Conservation (phyloP, 2,113 vertebrate genomes). For the Psittacara wagleri region DNA sequence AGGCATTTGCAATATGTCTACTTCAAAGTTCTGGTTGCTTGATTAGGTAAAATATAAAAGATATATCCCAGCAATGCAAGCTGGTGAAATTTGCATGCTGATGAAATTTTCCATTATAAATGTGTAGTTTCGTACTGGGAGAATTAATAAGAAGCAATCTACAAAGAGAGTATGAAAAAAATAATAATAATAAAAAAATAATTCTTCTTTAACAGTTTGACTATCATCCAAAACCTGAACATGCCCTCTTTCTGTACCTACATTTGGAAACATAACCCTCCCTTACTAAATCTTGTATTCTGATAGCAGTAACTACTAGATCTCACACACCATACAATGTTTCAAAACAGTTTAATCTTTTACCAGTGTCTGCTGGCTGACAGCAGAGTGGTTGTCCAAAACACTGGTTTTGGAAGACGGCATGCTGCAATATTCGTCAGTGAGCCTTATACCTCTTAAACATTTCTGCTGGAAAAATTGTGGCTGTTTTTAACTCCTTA, state of each 20-base stretch:
- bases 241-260: not conserved
- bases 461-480: not conserved
- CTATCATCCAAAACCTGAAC: not conserved
- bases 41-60: not conserved
- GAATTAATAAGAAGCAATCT: not conserved
- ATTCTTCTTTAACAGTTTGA: not conserved
- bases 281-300: not conserved
- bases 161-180: not conserved
- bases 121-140: not conserved
- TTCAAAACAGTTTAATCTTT: not conserved
- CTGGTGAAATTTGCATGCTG: not conserved
- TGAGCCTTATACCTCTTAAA: not conserved
- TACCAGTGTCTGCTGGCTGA: not conserved
- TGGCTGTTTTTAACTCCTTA: not conserved
- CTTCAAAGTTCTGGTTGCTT: not conserved
- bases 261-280: not conserved
- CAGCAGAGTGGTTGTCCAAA: not conserved
- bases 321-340: not conserved
- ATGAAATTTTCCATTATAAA: not conserved
- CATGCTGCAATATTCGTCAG: not conserved
- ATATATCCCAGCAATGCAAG: rapidly evolving
- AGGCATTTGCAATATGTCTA: not conserved
- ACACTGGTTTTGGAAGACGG: not conserved
- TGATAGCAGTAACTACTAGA: not conserved
- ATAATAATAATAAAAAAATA: too few species aligned